These are phyloP conservation scores for Nannospalax galili DNA, from an alignment of 2,113 vertebrate genomes.

Conservation along the genomic window DNA sequence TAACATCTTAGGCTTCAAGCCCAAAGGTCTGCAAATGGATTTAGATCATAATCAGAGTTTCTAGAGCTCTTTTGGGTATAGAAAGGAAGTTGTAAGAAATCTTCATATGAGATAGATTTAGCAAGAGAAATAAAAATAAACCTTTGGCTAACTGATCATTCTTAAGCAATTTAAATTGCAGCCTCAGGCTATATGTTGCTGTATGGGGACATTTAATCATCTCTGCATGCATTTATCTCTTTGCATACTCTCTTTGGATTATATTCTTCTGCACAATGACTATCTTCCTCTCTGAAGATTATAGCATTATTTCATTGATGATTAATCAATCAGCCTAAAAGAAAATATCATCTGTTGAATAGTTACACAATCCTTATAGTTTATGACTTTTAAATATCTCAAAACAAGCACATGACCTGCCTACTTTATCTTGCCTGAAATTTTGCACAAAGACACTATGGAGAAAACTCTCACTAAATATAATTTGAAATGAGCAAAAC, in stretches of 20 bases:
- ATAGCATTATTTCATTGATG: neutral
- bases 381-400: neutral
- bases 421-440: neutral
- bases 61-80: neutral
- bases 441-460: neutral
- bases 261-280: constrained; percentile 24
- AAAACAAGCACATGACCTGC: neutral
- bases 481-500: constrained; percentile 5
- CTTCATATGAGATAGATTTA: constrained; percentile 24
- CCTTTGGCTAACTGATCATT: constrained; percentile 7
- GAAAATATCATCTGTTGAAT: neutral
- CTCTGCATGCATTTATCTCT: neutral
- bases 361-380: constrained; percentile 21
- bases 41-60: neutral
- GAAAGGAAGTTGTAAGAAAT: constrained; percentile 49
- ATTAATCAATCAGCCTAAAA: constrained; percentile 37
- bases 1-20: neutral
- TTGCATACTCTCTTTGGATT: neutral
- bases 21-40: neutral
- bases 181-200: constrained; percentile 16
- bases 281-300: constrained; percentile 25
- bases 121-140: constrained; percentile 36
- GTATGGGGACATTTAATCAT: neutral
- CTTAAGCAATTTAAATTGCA: constrained; percentile 51
- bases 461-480: neutral